Conservation (phyloP, 2,113 vertebrate genomes). For the Sylvilagus bachmani region DNA sequence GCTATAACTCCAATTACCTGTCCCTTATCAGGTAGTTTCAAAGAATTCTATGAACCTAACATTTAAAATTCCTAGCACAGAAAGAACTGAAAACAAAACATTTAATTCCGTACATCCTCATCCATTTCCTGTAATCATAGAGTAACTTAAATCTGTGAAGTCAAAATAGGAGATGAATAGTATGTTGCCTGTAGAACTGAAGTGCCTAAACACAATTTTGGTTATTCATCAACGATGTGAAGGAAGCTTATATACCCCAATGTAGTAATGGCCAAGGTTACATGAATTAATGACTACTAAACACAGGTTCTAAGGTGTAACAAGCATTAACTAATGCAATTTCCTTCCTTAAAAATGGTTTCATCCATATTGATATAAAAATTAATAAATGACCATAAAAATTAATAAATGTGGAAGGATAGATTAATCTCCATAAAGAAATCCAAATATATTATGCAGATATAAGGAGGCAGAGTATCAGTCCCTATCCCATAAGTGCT, state of each 20-base stretch:
- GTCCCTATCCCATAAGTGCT: neutral
- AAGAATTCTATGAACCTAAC: neutral
- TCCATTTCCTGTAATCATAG: neutral
- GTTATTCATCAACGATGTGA: neutral
- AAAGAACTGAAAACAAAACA: neutral
- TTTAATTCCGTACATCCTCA: neutral
- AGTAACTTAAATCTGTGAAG: neutral
- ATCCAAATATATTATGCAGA: neutral
- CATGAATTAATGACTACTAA: neutral
- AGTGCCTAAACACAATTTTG: neutral
- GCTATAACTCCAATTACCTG: neutral
- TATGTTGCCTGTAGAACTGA: neutral
- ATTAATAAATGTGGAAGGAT: neutral
- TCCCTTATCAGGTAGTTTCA: neutral
- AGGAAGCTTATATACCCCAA: neutral
- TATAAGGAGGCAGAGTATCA: neutral
- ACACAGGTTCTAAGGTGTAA: neutral
- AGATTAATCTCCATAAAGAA: conserved; percentile 4
- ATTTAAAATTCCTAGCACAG: neutral
- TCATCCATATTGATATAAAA: neutral
- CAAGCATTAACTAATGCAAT: neutral
- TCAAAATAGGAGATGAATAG: neutral
- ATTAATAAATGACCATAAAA: neutral
- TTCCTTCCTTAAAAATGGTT: neutral
- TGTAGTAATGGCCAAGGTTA: neutral